A percentile compares a stretch with the other conserved stretches of the same genome.
Conservation (phyloP, 2,888 invertebrate species). For the Pristionchus entomophagus region DNA sequence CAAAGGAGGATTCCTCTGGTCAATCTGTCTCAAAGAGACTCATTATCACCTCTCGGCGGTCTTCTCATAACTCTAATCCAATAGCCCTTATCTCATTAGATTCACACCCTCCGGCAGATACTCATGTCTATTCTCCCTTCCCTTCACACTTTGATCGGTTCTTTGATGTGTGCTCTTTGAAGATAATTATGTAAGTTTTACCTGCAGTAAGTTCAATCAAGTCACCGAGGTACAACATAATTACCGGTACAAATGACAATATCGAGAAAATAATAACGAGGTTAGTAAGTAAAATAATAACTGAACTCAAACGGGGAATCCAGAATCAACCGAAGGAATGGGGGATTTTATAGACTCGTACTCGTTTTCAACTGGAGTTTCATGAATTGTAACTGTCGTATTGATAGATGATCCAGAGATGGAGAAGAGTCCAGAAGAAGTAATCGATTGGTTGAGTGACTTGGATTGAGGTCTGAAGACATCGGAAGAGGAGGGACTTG, state of each 20-base stretch:
- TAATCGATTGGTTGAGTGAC: neutral
- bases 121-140: neutral
- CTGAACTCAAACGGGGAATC: neutral
- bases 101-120: neutral
- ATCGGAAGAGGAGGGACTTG: neutral
- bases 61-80: neutral
- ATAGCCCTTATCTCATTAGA: neutral
- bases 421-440: slow-evolving; percentile 8
- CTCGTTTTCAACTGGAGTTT: neutral
- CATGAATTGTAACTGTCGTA: neutral
- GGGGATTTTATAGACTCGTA: slow-evolving; percentile 5
- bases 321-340: neutral
- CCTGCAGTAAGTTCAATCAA: neutral
- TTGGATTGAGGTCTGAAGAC: neutral
- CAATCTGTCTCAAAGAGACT: too few relatives aligned
- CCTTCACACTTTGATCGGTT: neutral
- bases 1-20: neutral
- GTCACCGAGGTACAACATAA: neutral
- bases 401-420: neutral
- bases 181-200: neutral
- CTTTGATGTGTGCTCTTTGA: neutral
- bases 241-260: too few relatives aligned
- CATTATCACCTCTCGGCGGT: slow-evolving; percentile 8
- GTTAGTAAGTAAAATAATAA: neutral
- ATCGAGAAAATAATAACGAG: neutral